These are phyloP conservation scores for Rhynchophorus ferrugineus DNA, from an alignment of 1,140 invertebrate species.

Conservation along the genomic window DNA sequence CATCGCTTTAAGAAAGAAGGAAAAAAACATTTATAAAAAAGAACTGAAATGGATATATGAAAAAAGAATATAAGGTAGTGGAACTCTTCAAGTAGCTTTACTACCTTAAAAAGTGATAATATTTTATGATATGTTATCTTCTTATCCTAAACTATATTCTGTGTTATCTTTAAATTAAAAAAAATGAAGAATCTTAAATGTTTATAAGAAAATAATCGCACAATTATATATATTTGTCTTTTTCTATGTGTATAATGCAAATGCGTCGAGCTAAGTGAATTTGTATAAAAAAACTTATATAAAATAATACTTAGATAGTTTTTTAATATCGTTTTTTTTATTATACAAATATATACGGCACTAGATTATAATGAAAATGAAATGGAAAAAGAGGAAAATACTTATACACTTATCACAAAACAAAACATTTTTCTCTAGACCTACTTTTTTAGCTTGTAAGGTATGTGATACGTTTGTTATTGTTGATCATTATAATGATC, in stretches of 20 bases:
- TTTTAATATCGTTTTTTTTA: not conserved
- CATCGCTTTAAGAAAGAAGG: no score
- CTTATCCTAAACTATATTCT: conserved; percentile 5
- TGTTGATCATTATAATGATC: not conserved
- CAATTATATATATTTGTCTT: conserved; percentile 13
- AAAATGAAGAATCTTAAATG: conserved; percentile 4
- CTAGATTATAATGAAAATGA: no score
- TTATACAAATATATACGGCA: not conserved
- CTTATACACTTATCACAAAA: no score
- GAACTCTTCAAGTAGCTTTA: no score
- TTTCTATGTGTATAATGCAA: not conserved
- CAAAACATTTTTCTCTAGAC: no score
- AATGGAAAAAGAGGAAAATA: no score
- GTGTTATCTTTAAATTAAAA: conserved; percentile 11
- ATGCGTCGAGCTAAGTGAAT: not conserved
- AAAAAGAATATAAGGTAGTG: not conserved
- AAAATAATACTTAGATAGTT: not conserved
- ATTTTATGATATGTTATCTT: conserved; percentile 4
- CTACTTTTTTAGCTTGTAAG: not conserved
- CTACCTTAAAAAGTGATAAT: no score
- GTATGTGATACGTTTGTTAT: not conserved
- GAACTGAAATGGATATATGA: no score
- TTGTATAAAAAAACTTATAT: not conserved
- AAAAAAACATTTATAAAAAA: no score
- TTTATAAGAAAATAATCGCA: conserved; percentile 18